These are phyloP conservation scores for Rapana venosa DNA, from an alignment of 2,888 invertebrate species.

Conservation along the genomic window DNA sequence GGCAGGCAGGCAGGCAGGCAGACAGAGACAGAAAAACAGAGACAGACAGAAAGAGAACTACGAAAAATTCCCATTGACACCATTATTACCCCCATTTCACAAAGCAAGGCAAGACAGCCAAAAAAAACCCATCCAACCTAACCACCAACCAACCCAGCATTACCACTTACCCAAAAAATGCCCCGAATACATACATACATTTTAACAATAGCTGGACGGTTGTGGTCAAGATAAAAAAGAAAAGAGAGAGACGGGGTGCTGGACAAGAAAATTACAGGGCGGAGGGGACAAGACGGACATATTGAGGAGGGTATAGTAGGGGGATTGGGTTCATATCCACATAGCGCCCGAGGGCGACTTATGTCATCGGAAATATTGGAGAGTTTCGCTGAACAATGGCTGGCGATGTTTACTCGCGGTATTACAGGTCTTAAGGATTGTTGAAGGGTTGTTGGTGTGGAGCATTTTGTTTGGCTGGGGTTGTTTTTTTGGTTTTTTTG, in stretches of 20 bases:
- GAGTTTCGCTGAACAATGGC: neutral
- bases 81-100: too few relatives aligned
- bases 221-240: neutral
- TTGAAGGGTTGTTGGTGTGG: neutral
- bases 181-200: too few relatives aligned
- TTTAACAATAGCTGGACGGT: too few relatives aligned
- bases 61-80: too few relatives aligned
- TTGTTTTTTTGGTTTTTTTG: too few relatives aligned
- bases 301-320: neutral
- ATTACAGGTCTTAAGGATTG: neutral
- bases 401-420: neutral
- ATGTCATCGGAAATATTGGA: conserved; percentile 24
- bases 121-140: too few relatives aligned
- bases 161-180: too few relatives aligned
- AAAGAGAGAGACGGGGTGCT: neutral
- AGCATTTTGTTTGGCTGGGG: neutral
- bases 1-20: too few relatives aligned
- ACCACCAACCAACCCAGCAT: too few relatives aligned
- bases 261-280: conserved; percentile 16
- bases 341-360: conserved; percentile 7
- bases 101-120: too few relatives aligned
- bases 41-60: too few relatives aligned
- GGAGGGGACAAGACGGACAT: neutral
- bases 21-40: too few relatives aligned
- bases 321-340: conserved; percentile 15